Conservation (phyloP, 2,888 invertebrate species). For the Thysanoteuthis rhombus region DNA sequence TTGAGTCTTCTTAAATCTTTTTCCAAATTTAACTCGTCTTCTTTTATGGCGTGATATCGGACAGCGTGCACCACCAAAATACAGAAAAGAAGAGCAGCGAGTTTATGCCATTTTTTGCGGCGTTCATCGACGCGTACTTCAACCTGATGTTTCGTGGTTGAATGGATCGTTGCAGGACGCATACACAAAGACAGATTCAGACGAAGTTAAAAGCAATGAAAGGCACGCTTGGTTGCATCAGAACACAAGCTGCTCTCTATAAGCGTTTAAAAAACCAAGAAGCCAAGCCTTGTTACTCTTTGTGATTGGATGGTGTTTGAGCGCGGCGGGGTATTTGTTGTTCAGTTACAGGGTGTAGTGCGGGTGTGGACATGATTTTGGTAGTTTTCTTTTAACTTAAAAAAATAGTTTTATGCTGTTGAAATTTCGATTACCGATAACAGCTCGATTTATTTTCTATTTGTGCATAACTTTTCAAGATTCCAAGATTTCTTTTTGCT, state of each 20-base stretch:
- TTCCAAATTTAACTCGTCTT: not conserved
- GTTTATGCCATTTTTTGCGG: not conserved
- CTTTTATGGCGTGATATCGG: not conserved
- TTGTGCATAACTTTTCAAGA: not conserved
- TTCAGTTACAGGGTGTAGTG: too few relatives aligned
- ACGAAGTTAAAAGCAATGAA: conserved; percentile 12
- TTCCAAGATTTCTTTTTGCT: not conserved
- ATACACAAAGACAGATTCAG: not conserved
- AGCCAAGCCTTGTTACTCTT: not conserved
- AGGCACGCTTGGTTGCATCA: not conserved
- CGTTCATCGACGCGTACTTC: not conserved
- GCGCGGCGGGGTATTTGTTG: too few relatives aligned
- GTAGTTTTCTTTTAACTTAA: too few relatives aligned
- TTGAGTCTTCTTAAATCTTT: not conserved
- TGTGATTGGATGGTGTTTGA: too few relatives aligned
- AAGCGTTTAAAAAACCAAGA: not conserved
- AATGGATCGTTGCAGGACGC: not conserved
- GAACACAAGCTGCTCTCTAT: not conserved
- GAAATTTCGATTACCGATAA: not conserved
- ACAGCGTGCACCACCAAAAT: not conserved
- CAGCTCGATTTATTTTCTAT: not conserved
- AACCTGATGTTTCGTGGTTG: conserved; percentile 12
- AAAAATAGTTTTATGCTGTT: not conserved
- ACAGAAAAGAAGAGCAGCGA: not conserved
- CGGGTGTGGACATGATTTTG: too few relatives aligned